Evolutionary conservation across 2,797 vertebrate genomes (phyloP).

Genomic region (Sphaeramia orbicularis): DNA sequence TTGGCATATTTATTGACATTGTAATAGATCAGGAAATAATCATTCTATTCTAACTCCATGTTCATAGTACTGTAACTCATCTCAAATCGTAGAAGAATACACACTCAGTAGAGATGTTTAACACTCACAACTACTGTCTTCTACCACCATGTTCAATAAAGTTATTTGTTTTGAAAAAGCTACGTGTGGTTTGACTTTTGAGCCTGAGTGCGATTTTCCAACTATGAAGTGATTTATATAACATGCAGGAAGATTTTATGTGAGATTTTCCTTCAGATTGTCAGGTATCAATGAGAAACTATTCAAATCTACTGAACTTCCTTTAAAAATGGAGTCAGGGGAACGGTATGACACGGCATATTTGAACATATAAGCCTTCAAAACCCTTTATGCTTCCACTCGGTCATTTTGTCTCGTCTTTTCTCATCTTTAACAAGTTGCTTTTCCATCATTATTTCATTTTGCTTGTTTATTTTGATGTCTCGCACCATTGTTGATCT

Average conservation of each 20-base stretch:
- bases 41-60: slow-evolving; percentile 55
- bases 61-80: slow-evolving; percentile 60
- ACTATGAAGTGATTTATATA: neutral
- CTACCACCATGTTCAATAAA: slow-evolving; percentile 86
- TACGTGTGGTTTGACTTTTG: slow-evolving; percentile 52
- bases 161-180: slow-evolving; percentile 81
- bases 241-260: neutral
- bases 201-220: neutral
- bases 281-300: neutral
- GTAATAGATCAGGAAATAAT: slow-evolving; percentile 62
- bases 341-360: neutral
- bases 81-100: slow-evolving; percentile 61
- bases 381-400: neutral
- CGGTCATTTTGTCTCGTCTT: slow-evolving; percentile 4
- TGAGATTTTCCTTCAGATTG: neutral
- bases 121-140: slow-evolving; percentile 75
- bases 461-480: slow-evolving; percentile 35
- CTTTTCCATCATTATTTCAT: slow-evolving; percentile 67
- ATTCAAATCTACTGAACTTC: neutral
- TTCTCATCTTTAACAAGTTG: slow-evolving; percentile 29
- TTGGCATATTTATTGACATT: slow-evolving; percentile 62
- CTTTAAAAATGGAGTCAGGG: neutral
- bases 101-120: slow-evolving; percentile 47
- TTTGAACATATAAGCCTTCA: neutral
- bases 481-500: slow-evolving; percentile 67